Percentiles rank a stretch among this genome's conserved stretches.
Conservation (phyloP, 2,888 invertebrate genomes). For the Luperina nickerlii region DNA sequence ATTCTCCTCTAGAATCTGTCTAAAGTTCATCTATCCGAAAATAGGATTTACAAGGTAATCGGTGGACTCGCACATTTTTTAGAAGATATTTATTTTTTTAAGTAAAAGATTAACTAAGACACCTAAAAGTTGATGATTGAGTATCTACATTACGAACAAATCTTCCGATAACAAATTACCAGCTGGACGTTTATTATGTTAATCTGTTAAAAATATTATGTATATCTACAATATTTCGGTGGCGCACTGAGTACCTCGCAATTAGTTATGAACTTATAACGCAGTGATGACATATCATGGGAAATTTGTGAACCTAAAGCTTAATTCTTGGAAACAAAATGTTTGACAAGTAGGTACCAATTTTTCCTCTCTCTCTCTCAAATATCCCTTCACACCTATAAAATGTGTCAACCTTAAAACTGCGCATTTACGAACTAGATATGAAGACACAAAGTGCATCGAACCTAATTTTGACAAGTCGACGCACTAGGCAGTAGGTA, state of each 20-base stretch:
- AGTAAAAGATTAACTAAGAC: constrained; percentile 23
- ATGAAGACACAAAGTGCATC: constrained; percentile 73
- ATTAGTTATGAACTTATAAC: constrained; percentile 48
- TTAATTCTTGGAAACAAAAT: constrained; percentile 21
- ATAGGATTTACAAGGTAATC: background rate
- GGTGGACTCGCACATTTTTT: background rate
- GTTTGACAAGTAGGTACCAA: background rate
- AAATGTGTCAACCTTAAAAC: constrained; percentile 25
- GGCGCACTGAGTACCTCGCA: constrained; percentile 11
- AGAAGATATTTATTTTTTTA: background rate
- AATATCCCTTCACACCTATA: constrained; percentile 34
- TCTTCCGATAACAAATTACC: constrained; percentile 43
- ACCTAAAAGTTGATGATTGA: constrained; percentile 37
- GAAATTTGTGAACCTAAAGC: constrained; percentile 27
- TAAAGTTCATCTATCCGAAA: background rate
- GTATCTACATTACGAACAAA: constrained; percentile 29
- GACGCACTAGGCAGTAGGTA: constrained; percentile 58
- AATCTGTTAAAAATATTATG: constrained; percentile 51
- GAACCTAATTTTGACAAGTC: constrained; percentile 71
- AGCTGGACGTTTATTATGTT: constrained; percentile 30
- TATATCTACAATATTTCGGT: constrained; percentile 23
- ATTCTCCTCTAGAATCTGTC: background rate
- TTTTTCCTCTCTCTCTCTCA: background rate
- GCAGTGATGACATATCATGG: constrained; percentile 16
- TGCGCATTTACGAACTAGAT: constrained; percentile 62